Base-by-base conservation (phyloP, 1,140 invertebrate genomes). In the Aphelenchoides fujianensis region DNA sequence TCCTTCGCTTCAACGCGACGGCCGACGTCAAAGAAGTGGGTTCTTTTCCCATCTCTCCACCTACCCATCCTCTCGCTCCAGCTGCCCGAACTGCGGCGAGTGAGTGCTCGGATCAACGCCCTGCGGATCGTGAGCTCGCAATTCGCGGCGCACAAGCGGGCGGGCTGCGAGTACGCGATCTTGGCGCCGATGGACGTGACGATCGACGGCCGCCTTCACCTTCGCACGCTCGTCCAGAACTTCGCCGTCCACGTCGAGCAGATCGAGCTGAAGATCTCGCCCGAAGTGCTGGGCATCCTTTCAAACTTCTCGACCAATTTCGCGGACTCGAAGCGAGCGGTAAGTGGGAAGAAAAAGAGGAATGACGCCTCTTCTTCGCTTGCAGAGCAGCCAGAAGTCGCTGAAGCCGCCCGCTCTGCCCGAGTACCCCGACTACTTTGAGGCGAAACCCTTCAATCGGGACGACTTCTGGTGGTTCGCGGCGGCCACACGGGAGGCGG, bases 211-310 rank as follows among this genome's bases (percentile, higher is more conserved):
- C 53, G 19, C 27, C 19, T 59, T 59, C 5, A 59, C 7, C 7
- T 59, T 27, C 5, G 34, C 5, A 30, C 19, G 34, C 19, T 5
- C 23, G 7, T 5, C 7, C 5, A 59, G 23, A 23, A 59, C 55
- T 16, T 7, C 5, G 19, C 19, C 27, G 5, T 19, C 5, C 5
- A 32, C 34, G 55, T 48, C 41, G 41, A 12, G 12, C 23, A 23
- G 12, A 12, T 48, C 12, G 12, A 48, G 59, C 85, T 97, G 5
- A 91, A 91, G 67, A 91, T 97, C 28, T 93, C 93, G 3, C 84
- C 86, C 87, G 90, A 90, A 54, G 93, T 92, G 0, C 92, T 98
- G 74, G 90, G 92, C 74, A 88, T 95, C 55, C 85, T 97, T 48
- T 92, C 90, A 74, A 90, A 90, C 54, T 90, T 94, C 0, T 81